Evolutionary conservation across 2,797 vertebrate species (phyloP), one percentile per base, ranked within the genome.

Genomic region (Euthynnus affinis): DNA sequence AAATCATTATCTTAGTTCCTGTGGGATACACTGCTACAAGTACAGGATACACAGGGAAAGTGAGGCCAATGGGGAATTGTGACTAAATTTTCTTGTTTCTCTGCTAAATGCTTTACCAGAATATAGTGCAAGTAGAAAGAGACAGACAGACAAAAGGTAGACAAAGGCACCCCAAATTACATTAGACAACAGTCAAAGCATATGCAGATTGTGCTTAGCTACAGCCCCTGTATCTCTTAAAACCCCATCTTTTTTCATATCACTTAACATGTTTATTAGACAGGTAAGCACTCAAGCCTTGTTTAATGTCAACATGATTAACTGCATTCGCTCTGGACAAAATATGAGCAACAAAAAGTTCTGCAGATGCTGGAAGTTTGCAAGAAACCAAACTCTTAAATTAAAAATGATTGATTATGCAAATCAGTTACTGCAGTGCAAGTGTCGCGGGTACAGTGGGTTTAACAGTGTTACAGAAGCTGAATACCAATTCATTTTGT

Each of bases 381-480:
- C 1, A 48, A 69, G 73, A 71, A 46, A 52, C 25, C 66, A 42
- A 82, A 68, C 59, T 83, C 40, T 57, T 71, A n/a, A 81, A 84
- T 85, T 71, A 80, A 82, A 86, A 86, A 61, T 40, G 25, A 89
- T 84, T 89, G 89, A 92, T 92, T 91, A 82, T 86, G 89, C 55
- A 79, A 75, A 90, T 78, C 4, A 72, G 62, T 60, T 23, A 10
- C 66, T 69, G 84, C 70, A 55, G 82, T 58, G 52, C 64, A 63
- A 40, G 82, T 78, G 74, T 80, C 42, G 52, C 71, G 27, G 57
- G 61, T 52, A 64, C 62, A 61, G 60, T 67, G 82, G 74, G 51
- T 59, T 70, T 62, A 12, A 59, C 42, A 57, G 59, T 65, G 22
- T 63, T 72, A 9, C 40, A 62, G 62, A 52, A 12, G 65, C 57